Evolutionary conservation across 2,888 invertebrate genomes (phyloP), one percentile per base, ranked within the genome.

Genomic region (Phaonia tiefii): DNA sequence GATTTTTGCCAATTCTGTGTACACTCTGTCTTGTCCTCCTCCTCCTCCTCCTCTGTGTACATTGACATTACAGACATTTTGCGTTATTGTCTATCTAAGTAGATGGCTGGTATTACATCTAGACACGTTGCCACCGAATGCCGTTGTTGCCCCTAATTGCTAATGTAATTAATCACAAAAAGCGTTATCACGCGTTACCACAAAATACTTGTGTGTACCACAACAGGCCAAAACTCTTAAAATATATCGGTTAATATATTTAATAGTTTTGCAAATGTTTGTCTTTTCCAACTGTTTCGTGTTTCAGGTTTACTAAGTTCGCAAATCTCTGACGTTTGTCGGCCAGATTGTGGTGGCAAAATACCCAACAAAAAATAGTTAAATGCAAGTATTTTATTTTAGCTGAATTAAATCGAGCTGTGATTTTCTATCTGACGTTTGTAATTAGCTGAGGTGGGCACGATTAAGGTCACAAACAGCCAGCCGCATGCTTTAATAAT

Each of bases 121-220:
- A n/a, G n/a, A n/a, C n/a, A n/a, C n/a, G 42, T 25, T 39, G 58
- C 58, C 31, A n/a, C 49, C 26, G 13, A 22, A 0, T 71, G 31
- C 31, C 31, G 8, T 31, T 31, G 31, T 31, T 74, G 58, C 54
- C 25, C 73, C 39, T 78, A 69, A 78, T 67, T 69, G 54, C 78
- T 74, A 70, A 70, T 74, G 69, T 65, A 65, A 69, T 74, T 74
- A 70, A 79, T 65, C 79, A 65, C 60, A 60, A 39, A n/a, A 39
- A 37, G 31, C 51, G 20, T 65, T 73, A 63, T 73, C 25, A 37
- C 25, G 20, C 7, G 8, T 4, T 4, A 25, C 56, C n/a, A n/a
- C 15, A 20, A 37, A 51, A 13, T 10, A n/a, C 11, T 71, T 42
- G 22, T 42, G 31, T 46, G 1, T 65, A 46, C 46, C 20, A 39